A percentile compares a stretch with the other conserved stretches of the same genome.
These are phyloP conservation scores for Andrena trimmerana DNA, from an alignment of 2,888 invertebrate genomes.

Conservation along the genomic window DNA sequence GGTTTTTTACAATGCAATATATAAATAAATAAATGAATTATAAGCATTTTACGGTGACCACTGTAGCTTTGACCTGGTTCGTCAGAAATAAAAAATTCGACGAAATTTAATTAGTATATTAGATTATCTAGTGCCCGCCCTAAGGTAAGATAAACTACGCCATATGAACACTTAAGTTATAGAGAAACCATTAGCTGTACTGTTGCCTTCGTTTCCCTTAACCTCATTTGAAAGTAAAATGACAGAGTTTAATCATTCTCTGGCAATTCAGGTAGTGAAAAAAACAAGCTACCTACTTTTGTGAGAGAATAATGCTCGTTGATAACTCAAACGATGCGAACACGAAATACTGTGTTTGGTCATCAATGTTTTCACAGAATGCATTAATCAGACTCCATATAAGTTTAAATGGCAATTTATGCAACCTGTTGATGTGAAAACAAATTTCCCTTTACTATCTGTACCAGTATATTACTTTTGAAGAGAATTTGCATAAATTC, in stretches of 20 bases:
- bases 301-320: background rate
- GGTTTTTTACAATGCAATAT: too few relatives aligned
- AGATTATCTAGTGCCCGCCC: too few relatives aligned
- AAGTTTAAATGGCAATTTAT: conserved; percentile 5
- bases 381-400: conserved; percentile 16
- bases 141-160: too few relatives aligned
- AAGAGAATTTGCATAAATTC: background rate
- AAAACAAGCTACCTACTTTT: background rate
- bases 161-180: too few relatives aligned
- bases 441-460: background rate
- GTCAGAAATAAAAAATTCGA: too few relatives aligned
- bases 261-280: background rate
- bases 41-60: too few relatives aligned
- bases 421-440: background rate
- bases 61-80: too few relatives aligned
- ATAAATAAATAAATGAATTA: too few relatives aligned
- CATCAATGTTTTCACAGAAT: conserved; percentile 5
- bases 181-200: too few relatives aligned
- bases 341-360: background rate
- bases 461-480: too few relatives aligned
- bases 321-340: conserved; percentile 13
- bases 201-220: background rate
- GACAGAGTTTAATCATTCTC: background rate
- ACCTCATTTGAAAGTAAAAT: background rate
- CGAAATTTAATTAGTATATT: too few relatives aligned